Base-by-base conservation (phyloP, 2,797 vertebrate species). In the Enteromius anoplus region DNA sequence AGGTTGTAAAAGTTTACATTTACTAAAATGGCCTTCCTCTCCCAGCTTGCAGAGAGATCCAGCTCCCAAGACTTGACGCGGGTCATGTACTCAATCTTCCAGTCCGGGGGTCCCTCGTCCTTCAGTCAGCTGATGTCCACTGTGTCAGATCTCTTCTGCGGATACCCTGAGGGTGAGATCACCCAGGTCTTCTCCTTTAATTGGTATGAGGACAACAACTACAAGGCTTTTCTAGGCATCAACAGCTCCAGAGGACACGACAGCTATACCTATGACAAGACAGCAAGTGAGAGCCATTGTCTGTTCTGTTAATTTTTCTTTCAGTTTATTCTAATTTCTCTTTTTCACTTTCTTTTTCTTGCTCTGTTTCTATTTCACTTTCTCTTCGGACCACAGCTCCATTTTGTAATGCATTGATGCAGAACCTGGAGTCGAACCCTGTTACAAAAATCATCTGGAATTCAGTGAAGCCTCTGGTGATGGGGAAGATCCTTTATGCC, bases 171-270 rank as follows among this genome's bases (percentile, higher is more conserved):
- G 87, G 96, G 95, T 51, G 96, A 95, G 9, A 96, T 97, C 71
- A 93, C 96, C 81, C 94, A 94, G 71, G 96, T 99, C 17, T 92
- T 98, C 86, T 99, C 98, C 87, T 98, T 99, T 91, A 99, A 99
- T 92, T 99, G 98, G 98, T 99, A 99, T 19, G 98, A 99, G 92
- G 97, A 99, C 93, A 99, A 98, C 91, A 98, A 99, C 94, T 99
- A 99, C 89, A 99, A 98, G 89, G 96, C 95, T 89, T 99, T 99
- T 91, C 94, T 99, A 79, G 98, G 97, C 17, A 96, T 99, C 85
- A 96, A 98, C 47, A 92, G 93, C 83, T 92, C 94, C 85, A 96
- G 94, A 92, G 96, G 89, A 91, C 93, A 92, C 42, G 87, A 93
- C 2, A 40, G 80, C 91, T 97, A 97, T 79, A 89, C 92, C 66